These are phyloP conservation scores for Leptinotarsa haldemani DNA, from an alignment of 2,888 invertebrate genomes.

Conservation along the genomic window DNA sequence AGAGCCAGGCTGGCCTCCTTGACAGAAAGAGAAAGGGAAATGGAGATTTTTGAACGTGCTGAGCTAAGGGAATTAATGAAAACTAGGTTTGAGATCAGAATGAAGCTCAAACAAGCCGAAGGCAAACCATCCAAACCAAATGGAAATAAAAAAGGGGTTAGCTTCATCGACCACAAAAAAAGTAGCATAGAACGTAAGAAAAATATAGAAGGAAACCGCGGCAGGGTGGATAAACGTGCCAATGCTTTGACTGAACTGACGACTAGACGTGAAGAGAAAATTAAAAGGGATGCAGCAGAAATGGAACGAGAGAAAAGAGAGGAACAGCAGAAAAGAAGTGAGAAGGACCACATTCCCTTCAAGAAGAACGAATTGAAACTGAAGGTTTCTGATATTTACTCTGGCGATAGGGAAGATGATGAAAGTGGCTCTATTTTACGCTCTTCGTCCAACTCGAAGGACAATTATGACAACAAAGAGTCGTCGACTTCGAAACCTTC, in stretches of 20 bases:
- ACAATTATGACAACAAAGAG: too few species aligned
- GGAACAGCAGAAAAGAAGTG: too few species aligned
- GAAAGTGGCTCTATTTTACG: slow-evolving; percentile 64
- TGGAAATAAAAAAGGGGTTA: slow-evolving; percentile 73
- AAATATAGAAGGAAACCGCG: slow-evolving; percentile 88
- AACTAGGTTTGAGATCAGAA: slow-evolving; percentile 95
- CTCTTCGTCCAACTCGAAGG: slow-evolving; percentile 65
- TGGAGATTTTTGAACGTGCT: slow-evolving; percentile 95
- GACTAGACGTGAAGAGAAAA: slow-evolving; percentile 91
- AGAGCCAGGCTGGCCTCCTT: slow-evolving; percentile 88
- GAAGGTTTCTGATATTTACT: too few species aligned
- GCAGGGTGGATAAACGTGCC: slow-evolving; percentile 73
- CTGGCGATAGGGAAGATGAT: slow-evolving; percentile 83
- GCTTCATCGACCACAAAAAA: slow-evolving; percentile 77
- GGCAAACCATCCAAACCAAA: slow-evolving; percentile 75
- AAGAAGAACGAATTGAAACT: too few species aligned
- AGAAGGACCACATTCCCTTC: slow-evolving; percentile 63
- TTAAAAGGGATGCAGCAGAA: too few species aligned
- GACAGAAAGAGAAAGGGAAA: slow-evolving; percentile 97
- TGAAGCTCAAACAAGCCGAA: slow-evolving; percentile 85
- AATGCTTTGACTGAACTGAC: slow-evolving; percentile 94
- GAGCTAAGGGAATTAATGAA: slow-evolving; percentile 94
- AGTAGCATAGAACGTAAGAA: slow-evolving; percentile 88
- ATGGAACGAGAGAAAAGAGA: too few species aligned
- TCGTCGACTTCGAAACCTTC: too few species aligned